Conservation (phyloP, 2,797 vertebrate genomes). For the Parauchenoglanis ngamensis region DNA sequence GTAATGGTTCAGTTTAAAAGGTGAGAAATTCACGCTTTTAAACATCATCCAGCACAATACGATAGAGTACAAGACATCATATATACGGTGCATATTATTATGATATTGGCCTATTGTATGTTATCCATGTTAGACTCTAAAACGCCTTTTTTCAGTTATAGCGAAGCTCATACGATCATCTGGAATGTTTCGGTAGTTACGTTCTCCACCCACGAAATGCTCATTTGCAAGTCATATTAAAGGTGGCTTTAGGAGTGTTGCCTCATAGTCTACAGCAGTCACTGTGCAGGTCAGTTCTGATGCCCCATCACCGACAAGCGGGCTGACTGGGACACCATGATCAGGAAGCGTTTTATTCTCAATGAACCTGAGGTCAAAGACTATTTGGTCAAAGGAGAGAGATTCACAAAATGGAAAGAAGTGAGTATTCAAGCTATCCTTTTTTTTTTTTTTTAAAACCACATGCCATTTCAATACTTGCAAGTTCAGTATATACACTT, state of each 20-base stretch:
- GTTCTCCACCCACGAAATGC: slow-evolving; percentile 16
- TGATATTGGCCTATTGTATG: no score
- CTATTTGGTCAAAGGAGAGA: slow-evolving; percentile 88
- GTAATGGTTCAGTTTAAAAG: not conserved
- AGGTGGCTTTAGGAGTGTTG: slow-evolving; percentile 44
- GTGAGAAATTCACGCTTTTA: not conserved
- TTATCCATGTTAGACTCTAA: not conserved
- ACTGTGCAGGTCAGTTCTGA: slow-evolving; percentile 3
- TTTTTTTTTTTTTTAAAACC: not conserved
- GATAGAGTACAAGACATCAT: no score
- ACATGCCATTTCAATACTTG: not conserved
- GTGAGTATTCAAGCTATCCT: slow-evolving; percentile 76
- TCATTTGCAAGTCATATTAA: slow-evolving; percentile 82
- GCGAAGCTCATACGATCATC: not conserved
- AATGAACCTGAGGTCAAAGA: slow-evolving; percentile 83
- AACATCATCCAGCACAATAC: not conserved
- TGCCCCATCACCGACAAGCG: slow-evolving; percentile 1
- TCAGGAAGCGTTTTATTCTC: slow-evolving; percentile 80
- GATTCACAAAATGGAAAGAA: slow-evolving; percentile 96
- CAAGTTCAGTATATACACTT: not conserved
- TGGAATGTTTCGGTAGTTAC: slow-evolving; percentile 19
- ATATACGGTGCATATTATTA: not conserved
- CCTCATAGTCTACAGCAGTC: slow-evolving; percentile 33
- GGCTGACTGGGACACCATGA: slow-evolving; percentile 76
- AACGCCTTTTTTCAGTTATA: not conserved